Conservation (phyloP, 37 sponge, comb jelly and placozoan species). For the Halichondria panicea region DNA sequence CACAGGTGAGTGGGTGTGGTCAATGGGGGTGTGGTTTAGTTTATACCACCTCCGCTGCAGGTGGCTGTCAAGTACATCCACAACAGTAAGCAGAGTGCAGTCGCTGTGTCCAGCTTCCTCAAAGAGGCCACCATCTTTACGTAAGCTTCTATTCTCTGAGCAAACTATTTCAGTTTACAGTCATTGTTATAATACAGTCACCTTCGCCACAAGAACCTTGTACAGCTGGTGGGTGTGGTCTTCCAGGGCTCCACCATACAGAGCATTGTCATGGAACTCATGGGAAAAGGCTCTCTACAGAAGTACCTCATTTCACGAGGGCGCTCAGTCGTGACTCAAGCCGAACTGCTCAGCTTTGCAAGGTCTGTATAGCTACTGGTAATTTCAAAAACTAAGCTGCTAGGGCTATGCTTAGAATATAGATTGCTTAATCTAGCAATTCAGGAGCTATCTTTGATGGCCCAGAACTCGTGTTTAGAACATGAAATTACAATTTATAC, state of each 20-base stretch:
- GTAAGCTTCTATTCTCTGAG: slow-evolving; percentile 33
- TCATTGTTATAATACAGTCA: slow-evolving; percentile 18
- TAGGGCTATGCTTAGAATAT: too few species aligned
- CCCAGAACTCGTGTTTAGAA: too few species aligned
- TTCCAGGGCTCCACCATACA: slow-evolving; percentile 36
- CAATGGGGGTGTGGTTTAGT: too few species aligned
- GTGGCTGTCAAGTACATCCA: slow-evolving; percentile 89
- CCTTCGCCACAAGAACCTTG: slow-evolving; percentile 81
- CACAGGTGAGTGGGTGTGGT: slow-evolving; percentile 11
- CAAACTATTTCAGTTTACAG: neutral
- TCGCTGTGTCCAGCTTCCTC: slow-evolving; percentile 22
- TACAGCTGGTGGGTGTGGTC: slow-evolving; percentile 82
- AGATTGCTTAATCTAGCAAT: too few species aligned
- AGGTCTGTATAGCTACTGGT: slow-evolving; percentile 22
- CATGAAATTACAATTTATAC: too few species aligned
- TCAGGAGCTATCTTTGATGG: too few species aligned
- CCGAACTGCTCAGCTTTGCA: slow-evolving; percentile 60
- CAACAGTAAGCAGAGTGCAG: slow-evolving; percentile 20
- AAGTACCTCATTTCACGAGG: slow-evolving; percentile 68
- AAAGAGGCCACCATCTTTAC: slow-evolving; percentile 64
- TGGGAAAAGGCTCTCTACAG: slow-evolving; percentile 73
- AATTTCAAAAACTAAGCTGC: too few species aligned
- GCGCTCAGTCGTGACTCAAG: slow-evolving; percentile 50
- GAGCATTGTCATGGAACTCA: slow-evolving; percentile 71
- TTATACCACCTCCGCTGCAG: too few species aligned